Conservation (phyloP, 2,113 vertebrate species). For the Zosterops pallidus region DNA sequence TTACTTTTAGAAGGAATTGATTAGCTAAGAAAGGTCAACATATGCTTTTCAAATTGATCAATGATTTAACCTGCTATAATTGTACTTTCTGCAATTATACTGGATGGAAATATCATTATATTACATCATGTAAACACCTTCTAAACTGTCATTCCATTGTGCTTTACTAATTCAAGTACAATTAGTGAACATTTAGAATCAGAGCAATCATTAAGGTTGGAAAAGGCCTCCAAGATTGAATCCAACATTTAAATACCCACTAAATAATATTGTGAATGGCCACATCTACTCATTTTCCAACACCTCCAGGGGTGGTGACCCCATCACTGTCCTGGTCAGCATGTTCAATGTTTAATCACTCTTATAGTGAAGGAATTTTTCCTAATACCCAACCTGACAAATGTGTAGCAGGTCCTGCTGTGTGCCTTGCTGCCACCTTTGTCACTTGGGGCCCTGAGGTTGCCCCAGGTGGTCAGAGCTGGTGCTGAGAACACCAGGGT, state of each 20-base stretch:
- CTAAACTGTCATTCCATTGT: not conserved
- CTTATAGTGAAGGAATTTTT: not conserved
- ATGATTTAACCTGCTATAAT: not conserved
- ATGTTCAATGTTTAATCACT: not conserved
- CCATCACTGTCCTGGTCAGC: not conserved
- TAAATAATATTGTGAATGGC: not conserved
- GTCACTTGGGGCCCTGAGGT: not conserved
- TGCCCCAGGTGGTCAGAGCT: not conserved
- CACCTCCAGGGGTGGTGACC: not conserved
- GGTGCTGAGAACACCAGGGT: not conserved
- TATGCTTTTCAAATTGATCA: not conserved
- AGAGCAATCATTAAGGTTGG: not conserved
- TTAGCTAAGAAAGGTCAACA: not conserved
- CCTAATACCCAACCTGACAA: not conserved
- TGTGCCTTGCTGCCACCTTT: not conserved
- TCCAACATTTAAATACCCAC: not conserved
- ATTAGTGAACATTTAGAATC: not conserved
- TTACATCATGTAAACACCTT: not conserved
- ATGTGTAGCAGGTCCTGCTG: not conserved
- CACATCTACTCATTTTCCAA: not conserved
- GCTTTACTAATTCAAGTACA: not conserved
- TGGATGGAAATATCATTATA: not conserved
- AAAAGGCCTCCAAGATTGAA: not conserved
- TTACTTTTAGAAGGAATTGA: not conserved
- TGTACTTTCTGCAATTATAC: not conserved